Evolutionary conservation across 2,888 invertebrate species (phyloP), one percentile per base, ranked within the genome.

Genomic region (Sarcophaga variegata): DNA sequence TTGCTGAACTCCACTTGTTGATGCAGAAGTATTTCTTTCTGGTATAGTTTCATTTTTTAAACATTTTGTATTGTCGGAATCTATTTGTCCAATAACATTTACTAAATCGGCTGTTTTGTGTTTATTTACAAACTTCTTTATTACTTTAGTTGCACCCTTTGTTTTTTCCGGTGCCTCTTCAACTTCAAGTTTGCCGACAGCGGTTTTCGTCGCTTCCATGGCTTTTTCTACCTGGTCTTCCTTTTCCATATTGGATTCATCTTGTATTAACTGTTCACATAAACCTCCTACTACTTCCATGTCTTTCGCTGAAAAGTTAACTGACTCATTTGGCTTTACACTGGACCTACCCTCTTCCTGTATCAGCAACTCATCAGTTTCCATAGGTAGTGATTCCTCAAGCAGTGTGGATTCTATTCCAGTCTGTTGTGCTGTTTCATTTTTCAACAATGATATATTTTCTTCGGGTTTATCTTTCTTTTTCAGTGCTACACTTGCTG

Each of bases 401-500:
- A 69, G 75, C 10, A 87, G 72, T 11, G 69, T 69, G 17, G 85
- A 66, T 64, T 88, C 82, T 20, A 87, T 86, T 59, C 88, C 88
- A 45, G 88, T 17, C 54, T 54, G 54, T 54, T 54, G 54, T 72
- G 89, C 77, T 14, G 85, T 87, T 77, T 90, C 89, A 47, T 88
- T 89, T 63, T 89, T 86, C 54, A 91, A 89, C 87, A 92, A 90
- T 25, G 91, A 89, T 59, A 86, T 90, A 81, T 91, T 91, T 62
- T 67, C 72, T 20, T 90, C 90, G 6, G 92, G 92, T 88, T 95
- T 95, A 90, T 96, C 96, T 93, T 96, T 96, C 93, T 96, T 96
- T 93, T 96, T 95, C 89, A 95, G 94, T 77, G 95, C 94, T 22
- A 93, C 93, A 8, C 93, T 94, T 70, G 93, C 93, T 3, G 94